Evolutionary conservation across 23 tunicate species (phyloP).

Genomic region (Halocynthia aurantium): DNA sequence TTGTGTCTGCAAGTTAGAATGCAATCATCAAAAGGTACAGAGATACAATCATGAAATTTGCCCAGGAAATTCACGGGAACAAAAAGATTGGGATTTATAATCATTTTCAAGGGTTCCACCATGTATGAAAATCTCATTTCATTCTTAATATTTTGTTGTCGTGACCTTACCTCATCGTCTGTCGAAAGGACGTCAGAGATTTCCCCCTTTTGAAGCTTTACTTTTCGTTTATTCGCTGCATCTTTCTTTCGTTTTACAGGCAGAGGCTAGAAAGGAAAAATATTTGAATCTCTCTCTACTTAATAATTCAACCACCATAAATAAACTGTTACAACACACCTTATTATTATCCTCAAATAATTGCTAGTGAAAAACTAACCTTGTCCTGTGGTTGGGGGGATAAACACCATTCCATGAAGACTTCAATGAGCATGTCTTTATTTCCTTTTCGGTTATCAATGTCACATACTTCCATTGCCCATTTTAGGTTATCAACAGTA

Average conservation of each 20-base stretch:
- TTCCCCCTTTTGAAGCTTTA: neutral
- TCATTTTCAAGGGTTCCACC: too few relatives aligned
- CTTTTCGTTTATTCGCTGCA: slow-evolving; percentile 12
- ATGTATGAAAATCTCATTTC: too few relatives aligned
- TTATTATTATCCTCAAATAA: too few relatives aligned
- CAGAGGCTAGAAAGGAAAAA: neutral
- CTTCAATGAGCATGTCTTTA: slow-evolving; percentile 67
- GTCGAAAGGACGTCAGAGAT: too few relatives aligned
- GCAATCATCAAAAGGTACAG: neutral
- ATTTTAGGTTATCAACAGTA: slow-evolving; percentile 70
- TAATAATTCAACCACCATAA: too few relatives aligned
- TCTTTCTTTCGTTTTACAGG: slow-evolving; percentile 5
- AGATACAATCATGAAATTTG: too few relatives aligned
- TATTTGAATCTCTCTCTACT: too few relatives aligned
- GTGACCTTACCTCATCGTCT: too few relatives aligned
- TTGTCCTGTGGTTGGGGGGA: slow-evolving; percentile 72
- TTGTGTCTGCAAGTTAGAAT: neutral
- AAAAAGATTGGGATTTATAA: too few relatives aligned
- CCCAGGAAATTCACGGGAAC: too few relatives aligned
- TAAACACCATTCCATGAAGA: slow-evolving; percentile 61
- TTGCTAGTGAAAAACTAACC: neutral
- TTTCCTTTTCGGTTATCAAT: slow-evolving; percentile 28
- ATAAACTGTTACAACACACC: too few relatives aligned
- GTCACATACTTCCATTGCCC: slow-evolving; percentile 72
- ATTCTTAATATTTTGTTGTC: too few relatives aligned